Evolutionary conservation across 30 jellyfish, hydroid and myxozoan genomes (phyloP).

Genomic region (Mastigias papua): DNA sequence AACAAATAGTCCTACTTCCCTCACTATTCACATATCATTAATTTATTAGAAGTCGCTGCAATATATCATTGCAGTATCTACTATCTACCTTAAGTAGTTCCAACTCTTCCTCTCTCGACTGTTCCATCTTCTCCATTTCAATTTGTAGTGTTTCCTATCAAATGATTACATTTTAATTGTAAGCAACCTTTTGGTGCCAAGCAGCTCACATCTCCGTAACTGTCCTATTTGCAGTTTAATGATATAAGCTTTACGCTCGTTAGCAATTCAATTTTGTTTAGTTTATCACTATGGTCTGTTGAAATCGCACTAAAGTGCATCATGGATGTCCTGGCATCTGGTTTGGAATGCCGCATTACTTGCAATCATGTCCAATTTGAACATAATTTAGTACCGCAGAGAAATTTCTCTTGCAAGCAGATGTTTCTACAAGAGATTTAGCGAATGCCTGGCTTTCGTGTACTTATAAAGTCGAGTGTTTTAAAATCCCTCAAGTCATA

Average conservation of each 20-base stretch:
- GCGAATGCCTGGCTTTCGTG: no score
- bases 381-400: neutral
- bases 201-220: no score
- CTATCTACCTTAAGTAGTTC: neutral
- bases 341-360: neutral
- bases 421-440: neutral
- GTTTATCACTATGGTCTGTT: no score
- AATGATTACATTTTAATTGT: no score
- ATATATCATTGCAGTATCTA: neutral
- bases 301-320: neutral
- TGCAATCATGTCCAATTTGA: neutral
- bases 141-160: neutral
- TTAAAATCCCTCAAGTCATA: no score
- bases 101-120: neutral
- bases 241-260: no score
- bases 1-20: no score
- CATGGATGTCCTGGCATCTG: neutral
- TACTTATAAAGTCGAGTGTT: no score
- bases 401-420: neutral
- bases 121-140: neutral
- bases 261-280: no score
- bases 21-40: no score
- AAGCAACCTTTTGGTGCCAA: no score
- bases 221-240: no score
- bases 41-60: neutral